Base-by-base conservation (phyloP, 2,797 vertebrate genomes). In the Gobionotothen gibberifrons region DNA sequence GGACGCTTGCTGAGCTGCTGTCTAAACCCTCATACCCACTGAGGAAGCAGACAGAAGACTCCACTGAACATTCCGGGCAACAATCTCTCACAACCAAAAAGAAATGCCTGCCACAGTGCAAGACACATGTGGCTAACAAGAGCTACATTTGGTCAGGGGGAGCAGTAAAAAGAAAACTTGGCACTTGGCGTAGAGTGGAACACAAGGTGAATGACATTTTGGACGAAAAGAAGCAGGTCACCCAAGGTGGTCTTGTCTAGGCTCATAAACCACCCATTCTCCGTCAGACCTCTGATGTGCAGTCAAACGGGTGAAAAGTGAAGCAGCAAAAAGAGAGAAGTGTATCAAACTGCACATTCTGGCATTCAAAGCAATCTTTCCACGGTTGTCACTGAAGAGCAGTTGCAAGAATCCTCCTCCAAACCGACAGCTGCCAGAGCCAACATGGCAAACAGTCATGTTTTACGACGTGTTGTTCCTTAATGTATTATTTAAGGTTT, bases 401-500 rank as follows among this genome's bases (percentile, higher is more conserved):
- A 70, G 79, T 65, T 63, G 72, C 12, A 12, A 66, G 51, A 64
- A 64, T 70, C 75, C 61, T 64, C 60, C 71, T 79, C 54, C 47
- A 54, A 57, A 51, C 48, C 5, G 5, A 54, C 48, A 13, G 68
- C 72, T 76, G 72, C 79, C 74, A 78, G 71, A 84, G 79, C 76
- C 17, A 83, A 87, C 82, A 85, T 58, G 59, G 86, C 75, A 81
- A 84, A 83, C 61, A 51, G 76, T 82, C 77, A 71, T 74, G 83
- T 84, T 91, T 88, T 82, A 89, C 42, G 60, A 62, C 54, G n/a
- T 76, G 78, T 84, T 88, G 79, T 84, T 84, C 66, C 72, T 79
- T 78, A 65, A 74, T 80, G 79, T 74, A 79, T 91, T 86, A 90
- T 89, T 87, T 85, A 67, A 69, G 65, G 69, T 75, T 87, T 82